Percentiles rank a stretch among this genome's conserved stretches.
These are phyloP conservation scores for Axinella damicornis DNA, from an alignment of 37 sponge, comb jelly and placozoan genomes.

Conservation along the genomic window DNA sequence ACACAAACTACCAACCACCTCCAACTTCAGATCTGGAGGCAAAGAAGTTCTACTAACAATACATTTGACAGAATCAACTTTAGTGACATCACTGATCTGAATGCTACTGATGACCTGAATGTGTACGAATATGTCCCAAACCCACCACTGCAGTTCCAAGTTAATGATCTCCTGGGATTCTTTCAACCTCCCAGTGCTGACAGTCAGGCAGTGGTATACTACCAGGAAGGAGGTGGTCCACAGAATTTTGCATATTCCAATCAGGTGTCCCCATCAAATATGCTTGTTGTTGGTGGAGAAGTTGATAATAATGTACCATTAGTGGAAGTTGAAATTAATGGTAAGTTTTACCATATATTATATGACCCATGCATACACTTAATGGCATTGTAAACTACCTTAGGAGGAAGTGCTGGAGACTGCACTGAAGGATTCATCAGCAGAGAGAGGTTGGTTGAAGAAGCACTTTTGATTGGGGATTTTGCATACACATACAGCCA, in stretches of 20 bases:
- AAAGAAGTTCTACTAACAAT: not conserved
- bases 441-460: too few relatives aligned
- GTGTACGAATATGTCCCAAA: not conserved
- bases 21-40: conserved; percentile 16
- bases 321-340: not conserved
- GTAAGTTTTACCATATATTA: too few relatives aligned
- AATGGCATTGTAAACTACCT: too few relatives aligned
- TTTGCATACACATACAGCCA: too few relatives aligned
- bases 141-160: not conserved
- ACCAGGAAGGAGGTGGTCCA: conserved; percentile 6
- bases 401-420: too few relatives aligned
- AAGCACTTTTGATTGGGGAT: too few relatives aligned
- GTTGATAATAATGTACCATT: not conserved
- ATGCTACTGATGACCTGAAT: not conserved
- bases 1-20: not conserved
- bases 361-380: too few relatives aligned
- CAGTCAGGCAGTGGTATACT: not conserved
- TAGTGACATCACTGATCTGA: not conserved
- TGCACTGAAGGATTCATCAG: too few relatives aligned
- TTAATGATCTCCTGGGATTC: not conserved
- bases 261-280: too few relatives aligned
- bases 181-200: not conserved
- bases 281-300: too few relatives aligned
- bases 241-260: not conserved
- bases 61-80: not conserved